phyloP scores from a whole-genome alignment of 2,888 invertebrate species.

The Escarpia spicata region DNA sequence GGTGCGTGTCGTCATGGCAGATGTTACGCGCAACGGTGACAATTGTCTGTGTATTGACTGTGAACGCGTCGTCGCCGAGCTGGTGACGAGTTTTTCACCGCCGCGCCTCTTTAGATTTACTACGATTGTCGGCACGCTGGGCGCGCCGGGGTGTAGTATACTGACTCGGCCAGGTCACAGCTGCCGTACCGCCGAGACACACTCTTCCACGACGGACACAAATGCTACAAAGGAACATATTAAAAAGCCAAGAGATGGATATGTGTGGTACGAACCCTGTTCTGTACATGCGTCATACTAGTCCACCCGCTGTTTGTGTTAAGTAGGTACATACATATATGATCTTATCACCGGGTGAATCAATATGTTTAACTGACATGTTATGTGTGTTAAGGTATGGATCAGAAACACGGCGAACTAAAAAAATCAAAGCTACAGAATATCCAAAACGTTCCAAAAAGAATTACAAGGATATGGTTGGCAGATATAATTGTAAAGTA shows the following conservation, averaged over 20 bases:
- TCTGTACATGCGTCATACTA: not conserved
- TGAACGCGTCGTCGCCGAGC: not conserved
- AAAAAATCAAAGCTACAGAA: no score
- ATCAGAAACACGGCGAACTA: no score
- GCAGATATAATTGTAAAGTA: no score
- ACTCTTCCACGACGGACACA: not conserved
- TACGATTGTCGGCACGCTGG: not conserved
- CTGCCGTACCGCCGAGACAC: not conserved
- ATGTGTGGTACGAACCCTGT: not conserved
- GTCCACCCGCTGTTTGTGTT: not conserved
- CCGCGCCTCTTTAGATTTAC: slow-evolving; percentile 1
- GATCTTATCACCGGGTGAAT: not conserved
- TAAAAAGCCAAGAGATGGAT: slow-evolving; percentile 1
- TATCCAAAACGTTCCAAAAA: no score
- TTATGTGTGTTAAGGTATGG: no score
- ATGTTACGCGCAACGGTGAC: not conserved
- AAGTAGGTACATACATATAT: not conserved
- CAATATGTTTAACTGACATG: no score
- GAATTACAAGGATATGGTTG: no score
- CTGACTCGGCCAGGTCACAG: not conserved
- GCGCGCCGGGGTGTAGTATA: not conserved
- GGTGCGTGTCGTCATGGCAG: slow-evolving; percentile 6
- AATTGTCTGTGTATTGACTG: not conserved
- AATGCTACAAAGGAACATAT: not conserved
- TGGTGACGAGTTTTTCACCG: not conserved